A percentile compares a stretch with the other conserved stretches of the same genome.
Evolutionary conservation across 2,888 invertebrate genomes (phyloP).

Genomic region (Drosophila fungiperda): DNA sequence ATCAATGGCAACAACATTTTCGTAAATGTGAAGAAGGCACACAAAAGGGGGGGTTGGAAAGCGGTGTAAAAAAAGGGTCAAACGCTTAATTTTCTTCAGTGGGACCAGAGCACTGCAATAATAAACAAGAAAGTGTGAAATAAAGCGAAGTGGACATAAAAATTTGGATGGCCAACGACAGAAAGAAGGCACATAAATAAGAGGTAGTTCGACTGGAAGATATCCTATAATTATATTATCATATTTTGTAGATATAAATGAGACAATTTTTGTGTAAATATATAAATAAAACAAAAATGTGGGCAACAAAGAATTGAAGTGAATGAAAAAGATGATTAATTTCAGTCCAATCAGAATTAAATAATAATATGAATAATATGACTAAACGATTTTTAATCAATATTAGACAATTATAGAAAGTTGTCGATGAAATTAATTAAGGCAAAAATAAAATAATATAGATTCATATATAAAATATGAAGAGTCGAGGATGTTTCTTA

Average conservation of each 20-base stretch:
- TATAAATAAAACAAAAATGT: too few species aligned
- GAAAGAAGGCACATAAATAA: not conserved
- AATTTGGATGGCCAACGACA: conserved; percentile 64
- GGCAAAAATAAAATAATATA: not conserved
- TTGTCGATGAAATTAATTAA: not conserved
- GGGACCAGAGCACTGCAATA: conserved; percentile 63
- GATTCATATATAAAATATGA: not conserved
- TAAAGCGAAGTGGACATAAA: conserved; percentile 78
- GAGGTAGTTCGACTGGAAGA: not conserved
- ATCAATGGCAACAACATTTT: conserved; percentile 82
- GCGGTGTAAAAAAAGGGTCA: conserved; percentile 69
- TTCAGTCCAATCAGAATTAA: too few species aligned
- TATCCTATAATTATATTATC: too few species aligned
- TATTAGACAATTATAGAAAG: not conserved
- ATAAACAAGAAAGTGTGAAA: conserved; percentile 80
- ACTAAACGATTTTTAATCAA: not conserved
- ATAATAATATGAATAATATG: not conserved
- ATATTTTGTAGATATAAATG: too few species aligned
- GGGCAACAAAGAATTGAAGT: too few species aligned
- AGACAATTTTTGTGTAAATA: too few species aligned
- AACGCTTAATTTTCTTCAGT: conserved; percentile 67
- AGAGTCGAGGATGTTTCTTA: not conserved
- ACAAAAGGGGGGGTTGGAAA: not conserved
- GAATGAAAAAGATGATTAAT: too few species aligned
- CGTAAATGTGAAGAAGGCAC: conserved; percentile 46